Percentiles rank a stretch among this genome's conserved stretches.
Conservation (phyloP, 2,113 vertebrate genomes). For the Ivindomyrus marchei region DNA sequence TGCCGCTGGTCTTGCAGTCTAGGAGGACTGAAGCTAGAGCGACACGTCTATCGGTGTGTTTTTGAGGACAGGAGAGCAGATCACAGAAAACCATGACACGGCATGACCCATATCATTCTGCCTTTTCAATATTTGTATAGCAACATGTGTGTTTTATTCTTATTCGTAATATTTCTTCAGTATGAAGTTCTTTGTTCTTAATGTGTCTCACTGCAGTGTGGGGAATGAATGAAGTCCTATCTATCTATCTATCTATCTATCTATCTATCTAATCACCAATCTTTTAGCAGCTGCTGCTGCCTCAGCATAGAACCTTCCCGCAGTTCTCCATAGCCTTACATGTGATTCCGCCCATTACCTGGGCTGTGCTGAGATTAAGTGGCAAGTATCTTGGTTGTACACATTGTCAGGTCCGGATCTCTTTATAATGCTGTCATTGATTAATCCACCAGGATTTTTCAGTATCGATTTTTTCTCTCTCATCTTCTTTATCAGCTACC, state of each 20-base stretch:
- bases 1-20: background rate
- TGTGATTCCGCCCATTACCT: background rate
- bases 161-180: background rate
- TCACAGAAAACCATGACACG: background rate
- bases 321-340: background rate
- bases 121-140: background rate
- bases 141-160: background rate
- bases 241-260: background rate
- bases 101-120: background rate
- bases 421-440: background rate
- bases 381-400: background rate
- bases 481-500: background rate
- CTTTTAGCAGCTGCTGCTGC: background rate
- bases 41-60: background rate
- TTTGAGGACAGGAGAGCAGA: background rate
- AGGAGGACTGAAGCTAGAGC: background rate
- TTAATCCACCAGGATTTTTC: background rate
- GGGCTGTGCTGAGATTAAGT: background rate
- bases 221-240: too few species aligned
- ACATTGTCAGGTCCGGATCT: background rate
- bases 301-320: background rate
- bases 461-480: background rate
- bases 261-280: background rate
- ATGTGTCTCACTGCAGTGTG: background rate
- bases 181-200: background rate